These are phyloP conservation scores for Lepidocyrtoides sp. DNA, from an alignment of 2,888 invertebrate species.

Conservation along the genomic window DNA sequence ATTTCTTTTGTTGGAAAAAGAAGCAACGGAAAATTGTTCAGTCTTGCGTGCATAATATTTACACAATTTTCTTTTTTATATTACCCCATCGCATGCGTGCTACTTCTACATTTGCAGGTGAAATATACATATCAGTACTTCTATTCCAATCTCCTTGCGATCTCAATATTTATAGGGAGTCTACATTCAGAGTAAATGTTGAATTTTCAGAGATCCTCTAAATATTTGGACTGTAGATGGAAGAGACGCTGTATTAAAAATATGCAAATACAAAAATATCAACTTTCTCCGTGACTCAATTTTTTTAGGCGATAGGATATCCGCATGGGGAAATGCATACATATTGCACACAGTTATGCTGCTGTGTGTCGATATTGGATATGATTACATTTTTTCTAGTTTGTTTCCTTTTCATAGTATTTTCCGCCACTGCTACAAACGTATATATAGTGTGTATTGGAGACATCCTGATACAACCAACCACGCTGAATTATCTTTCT, in stretches of 20 bases:
- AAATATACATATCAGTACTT: background rate
- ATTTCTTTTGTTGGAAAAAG: slow-evolving; percentile 1
- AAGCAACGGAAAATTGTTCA: slow-evolving; percentile 12
- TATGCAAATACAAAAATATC: slow-evolving; percentile 56
- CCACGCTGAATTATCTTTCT: slow-evolving; percentile 1
- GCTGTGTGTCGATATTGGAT: too few species aligned
- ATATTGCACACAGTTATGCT: slow-evolving; percentile 42
- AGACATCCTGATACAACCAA: background rate
- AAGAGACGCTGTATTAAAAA: slow-evolving; percentile 37
- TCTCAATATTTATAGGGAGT: background rate
- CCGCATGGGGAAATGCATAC: slow-evolving; percentile 38
- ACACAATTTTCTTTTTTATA: slow-evolving; percentile 43
- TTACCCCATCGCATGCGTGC: background rate
- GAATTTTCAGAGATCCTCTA: background rate
- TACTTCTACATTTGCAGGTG: background rate
- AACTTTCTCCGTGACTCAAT: slow-evolving; percentile 58
- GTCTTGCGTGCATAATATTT: slow-evolving; percentile 62
- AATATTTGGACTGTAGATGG: slow-evolving; percentile 43
- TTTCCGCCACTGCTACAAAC: background rate
- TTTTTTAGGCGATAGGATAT: slow-evolving; percentile 46
- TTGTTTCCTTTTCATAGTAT: slow-evolving; percentile 25
- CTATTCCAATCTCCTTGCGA: background rate
- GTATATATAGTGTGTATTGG: background rate
- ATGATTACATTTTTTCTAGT: slow-evolving; percentile 38
- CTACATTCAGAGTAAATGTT: background rate